phyloP scores from a whole-genome alignment of 2,113 vertebrate genomes.

The Psammodynastes pulverulentus region DNA sequence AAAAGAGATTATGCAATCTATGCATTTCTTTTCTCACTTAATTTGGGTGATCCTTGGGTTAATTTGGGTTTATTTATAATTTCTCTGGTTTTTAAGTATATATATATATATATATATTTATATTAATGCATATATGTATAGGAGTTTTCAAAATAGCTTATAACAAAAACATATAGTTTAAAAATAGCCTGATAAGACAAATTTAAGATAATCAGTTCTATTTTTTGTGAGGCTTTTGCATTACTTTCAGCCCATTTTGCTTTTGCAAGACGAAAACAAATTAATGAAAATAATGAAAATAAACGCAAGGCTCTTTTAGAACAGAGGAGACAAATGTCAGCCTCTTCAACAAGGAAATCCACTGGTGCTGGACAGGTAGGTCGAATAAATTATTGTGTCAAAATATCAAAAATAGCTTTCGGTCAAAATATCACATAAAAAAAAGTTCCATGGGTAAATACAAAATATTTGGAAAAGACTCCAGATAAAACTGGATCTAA shows the following conservation, averaged over 20 bases:
- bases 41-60: neutral
- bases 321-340: constrained; percentile 62
- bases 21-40: neutral
- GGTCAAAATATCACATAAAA: neutral
- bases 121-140: neutral
- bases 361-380: constrained; percentile 72
- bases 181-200: neutral
- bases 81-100: neutral
- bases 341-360: constrained; percentile 59
- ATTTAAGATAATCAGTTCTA: neutral
- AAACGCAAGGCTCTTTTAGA: constrained; percentile 63
- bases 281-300: constrained; percentile 54
- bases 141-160: neutral
- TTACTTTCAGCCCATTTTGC: constrained; percentile 38
- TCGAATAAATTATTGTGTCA: neutral
- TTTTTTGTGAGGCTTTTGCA: neutral
- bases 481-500: neutral
- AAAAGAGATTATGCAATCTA: neutral
- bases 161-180: neutral
- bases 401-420: neutral
- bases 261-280: constrained; percentile 62
- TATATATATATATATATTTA: neutral
- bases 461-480: neutral
- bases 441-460: neutral
- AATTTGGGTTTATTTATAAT: neutral